A percentile compares a stretch with the other conserved stretches of the same genome.
Conservation (phyloP, 2,888 invertebrate species). For the Crioceris asparagi region DNA sequence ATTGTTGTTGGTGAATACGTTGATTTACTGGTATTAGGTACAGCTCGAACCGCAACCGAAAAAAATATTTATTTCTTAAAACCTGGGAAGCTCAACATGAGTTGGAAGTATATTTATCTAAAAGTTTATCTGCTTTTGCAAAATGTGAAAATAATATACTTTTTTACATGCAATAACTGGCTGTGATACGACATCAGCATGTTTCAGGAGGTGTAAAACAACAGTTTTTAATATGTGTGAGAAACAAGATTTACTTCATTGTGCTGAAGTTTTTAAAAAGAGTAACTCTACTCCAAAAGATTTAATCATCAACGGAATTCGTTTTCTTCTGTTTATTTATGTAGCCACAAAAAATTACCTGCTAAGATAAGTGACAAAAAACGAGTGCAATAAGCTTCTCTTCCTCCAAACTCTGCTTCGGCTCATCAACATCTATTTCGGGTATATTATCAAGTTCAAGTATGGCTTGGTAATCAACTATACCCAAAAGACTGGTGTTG, state of each 20-base stretch:
- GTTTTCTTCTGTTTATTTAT: too few species aligned
- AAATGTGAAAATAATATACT: constrained; percentile 4
- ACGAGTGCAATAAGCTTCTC: too few species aligned
- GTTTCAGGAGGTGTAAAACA: constrained; percentile 6
- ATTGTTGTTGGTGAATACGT: constrained; percentile 3
- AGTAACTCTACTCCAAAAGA: too few species aligned
- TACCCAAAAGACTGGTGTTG: too few species aligned
- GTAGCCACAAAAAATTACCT: too few species aligned
- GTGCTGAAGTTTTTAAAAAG: background rate
- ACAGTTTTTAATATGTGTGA: constrained; percentile 5
- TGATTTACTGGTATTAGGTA: constrained; percentile 7
- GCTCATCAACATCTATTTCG: too few species aligned
- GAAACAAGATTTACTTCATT: background rate
- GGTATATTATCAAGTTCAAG: too few species aligned
- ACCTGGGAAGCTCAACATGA: constrained; percentile 6
- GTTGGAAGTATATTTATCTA: constrained; percentile 4
- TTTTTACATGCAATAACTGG: constrained; percentile 8
- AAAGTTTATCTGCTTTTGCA: constrained; percentile 8
- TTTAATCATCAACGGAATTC: too few species aligned
- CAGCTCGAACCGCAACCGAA: constrained; percentile 6
- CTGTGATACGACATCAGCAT: constrained; percentile 8
- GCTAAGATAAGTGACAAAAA: too few species aligned
- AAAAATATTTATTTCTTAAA: constrained; percentile 7
- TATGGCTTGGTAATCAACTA: too few species aligned
- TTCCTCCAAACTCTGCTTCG: too few species aligned